Evolutionary conservation across 2,797 vertebrate genomes (phyloP).

Genomic region (Buceros bicornis): DNA sequence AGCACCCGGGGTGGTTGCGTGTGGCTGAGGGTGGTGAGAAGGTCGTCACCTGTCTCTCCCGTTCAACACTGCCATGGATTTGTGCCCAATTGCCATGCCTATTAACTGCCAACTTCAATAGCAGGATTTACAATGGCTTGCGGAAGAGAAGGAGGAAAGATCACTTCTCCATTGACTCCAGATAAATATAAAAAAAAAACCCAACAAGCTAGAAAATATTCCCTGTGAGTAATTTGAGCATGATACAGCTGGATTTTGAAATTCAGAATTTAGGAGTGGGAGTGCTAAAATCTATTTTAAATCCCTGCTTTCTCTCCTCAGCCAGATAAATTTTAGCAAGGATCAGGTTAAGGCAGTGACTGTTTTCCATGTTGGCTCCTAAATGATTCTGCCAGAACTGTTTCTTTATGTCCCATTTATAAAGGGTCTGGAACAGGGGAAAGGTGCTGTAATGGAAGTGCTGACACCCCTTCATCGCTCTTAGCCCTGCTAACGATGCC

Average conservation of each 20-base stretch:
- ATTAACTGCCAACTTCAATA: background rate
- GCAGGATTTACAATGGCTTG: background rate
- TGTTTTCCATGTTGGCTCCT: background rate
- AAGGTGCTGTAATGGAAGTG: slow-evolving; percentile 26
- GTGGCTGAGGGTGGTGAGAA: background rate
- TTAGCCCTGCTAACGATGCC: background rate
- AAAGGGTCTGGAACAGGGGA: background rate
- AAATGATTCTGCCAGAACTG: slow-evolving; percentile 17
- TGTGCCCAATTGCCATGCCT: background rate
- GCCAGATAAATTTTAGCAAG: slow-evolving; percentile 2
- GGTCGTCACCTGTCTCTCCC: background rate
- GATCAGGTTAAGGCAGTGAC: slow-evolving; percentile 10
- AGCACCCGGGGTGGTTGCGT: background rate
- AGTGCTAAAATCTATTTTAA: slow-evolving; percentile 8
- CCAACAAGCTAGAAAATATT: background rate
- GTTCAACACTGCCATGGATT: background rate
- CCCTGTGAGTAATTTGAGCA: background rate
- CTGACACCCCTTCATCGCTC: background rate
- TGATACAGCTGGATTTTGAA: slow-evolving; percentile 19
- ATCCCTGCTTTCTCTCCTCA: background rate
- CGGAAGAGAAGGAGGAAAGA: background rate
- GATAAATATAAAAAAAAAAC: background rate
- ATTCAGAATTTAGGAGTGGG: background rate
- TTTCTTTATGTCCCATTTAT: slow-evolving; percentile 11
- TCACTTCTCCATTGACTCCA: background rate